Base-by-base conservation (phyloP, 1,140 invertebrate genomes). In the Chelonus insularis region DNA sequence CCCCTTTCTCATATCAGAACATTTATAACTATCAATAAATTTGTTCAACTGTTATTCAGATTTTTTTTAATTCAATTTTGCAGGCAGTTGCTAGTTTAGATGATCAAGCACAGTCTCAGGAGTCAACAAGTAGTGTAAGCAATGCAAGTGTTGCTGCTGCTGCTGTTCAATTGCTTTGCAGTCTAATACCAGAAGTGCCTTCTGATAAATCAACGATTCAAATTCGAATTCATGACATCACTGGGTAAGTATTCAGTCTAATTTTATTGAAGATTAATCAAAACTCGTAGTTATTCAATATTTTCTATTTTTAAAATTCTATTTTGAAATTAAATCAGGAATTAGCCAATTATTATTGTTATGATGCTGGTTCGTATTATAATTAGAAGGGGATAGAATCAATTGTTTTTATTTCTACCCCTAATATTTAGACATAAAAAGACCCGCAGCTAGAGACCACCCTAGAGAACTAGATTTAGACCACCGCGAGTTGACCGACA, bases 111-210 rank as follows among this genome's bases (percentile, higher is more conserved):
- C 78, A 80, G 67, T 68, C 67, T 43, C 73, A 74, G 57, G 76
- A 79, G 62, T 66, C 68, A 54, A 72, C 71, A 55, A 65, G 66
- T 60, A 77, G 69, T 60, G 66, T 75, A 36, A 75, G 67, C 64
- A 60, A 63, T 61, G 50, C 60, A 25, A 57, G 52, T 57, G 37
- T 56, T 25, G 57, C 72, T 6, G 72, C 71, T 36, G 76, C 72
- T 48, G 70, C 70, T 64, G 70, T 74, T 64, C 79, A 81, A 66
- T 73, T 81, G 68, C 74, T 81, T 20, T 80, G 78, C 68, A 71
- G 72, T 59, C 67, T 80, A 62, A 68, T 81, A 62, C 74, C 77
- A 6, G 78, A 77, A 70, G 71, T 71, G 48, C 72, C 76, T 18
- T 75, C 76, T 50, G 75, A 80, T 37, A 79, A 77, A 65, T 57